Evolutionary conservation across 1,140 invertebrate species (phyloP), one percentile per base, ranked within the genome.

Genomic region (Drosophila mayri): DNA sequence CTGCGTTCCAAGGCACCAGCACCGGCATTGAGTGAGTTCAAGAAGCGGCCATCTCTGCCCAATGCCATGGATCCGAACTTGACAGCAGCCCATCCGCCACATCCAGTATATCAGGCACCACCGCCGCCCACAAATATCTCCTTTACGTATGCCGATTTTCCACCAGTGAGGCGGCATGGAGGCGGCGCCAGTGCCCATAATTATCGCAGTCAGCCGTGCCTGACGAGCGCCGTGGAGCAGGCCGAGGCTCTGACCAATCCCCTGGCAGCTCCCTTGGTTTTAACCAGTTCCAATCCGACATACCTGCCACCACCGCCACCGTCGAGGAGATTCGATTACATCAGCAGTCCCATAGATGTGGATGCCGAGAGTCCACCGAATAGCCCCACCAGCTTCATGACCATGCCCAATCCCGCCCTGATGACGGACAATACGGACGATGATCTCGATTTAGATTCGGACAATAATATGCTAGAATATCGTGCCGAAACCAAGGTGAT

Each of bases 401-500:
- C 87, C 8, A 63, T 76, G 49, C 78, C 79, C n/a, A 73, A 73
- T 60, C 67, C 49, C 9, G 63, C 60, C 9, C 12, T 73, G 30
- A 87, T 72, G 44, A 91, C 90, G 10, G 91, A 92, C 61, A 90
- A 90, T 28, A 92, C 91, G 3, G 91, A 92, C 25, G 92, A 92
- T 59, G 91, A 92, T 59, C 75, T 92, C 28, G 92, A 93, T 10
- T 28, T 90, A 47, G 92, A 93, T 9, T 87, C 84, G 28, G 91
- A 92, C 41, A 79, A 80, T 30, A 93, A 92, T 58, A 68, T 93
- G 58, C 81, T 92, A 32, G 95, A 95, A 81, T 94, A 95, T 79
- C 93, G 93, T 25, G 94, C 94, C 6, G 94, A 95, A 63, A 94
- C 94, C 60, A 94, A 94, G 71, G 95, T 96, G 8, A 95, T 96